Evolutionary conservation across 2,888 invertebrate genomes (phyloP).

Genomic region (Phortica okadai): DNA sequence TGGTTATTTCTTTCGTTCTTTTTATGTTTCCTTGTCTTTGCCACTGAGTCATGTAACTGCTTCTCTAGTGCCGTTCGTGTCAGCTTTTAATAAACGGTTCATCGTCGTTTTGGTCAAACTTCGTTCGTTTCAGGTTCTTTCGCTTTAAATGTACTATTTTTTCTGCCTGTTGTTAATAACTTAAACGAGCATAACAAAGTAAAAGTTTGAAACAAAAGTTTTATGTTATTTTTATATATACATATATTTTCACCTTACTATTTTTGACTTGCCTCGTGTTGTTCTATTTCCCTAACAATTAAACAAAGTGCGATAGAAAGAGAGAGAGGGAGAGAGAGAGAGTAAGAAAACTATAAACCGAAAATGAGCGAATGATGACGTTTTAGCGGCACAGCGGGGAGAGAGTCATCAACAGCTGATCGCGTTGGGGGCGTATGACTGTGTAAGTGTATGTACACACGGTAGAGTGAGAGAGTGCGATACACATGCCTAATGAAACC

Average conservation of each 20-base stretch:
- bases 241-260: conserved; percentile 40
- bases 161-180: too few species aligned
- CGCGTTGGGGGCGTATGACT: conserved; percentile 48
- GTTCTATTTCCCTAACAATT: conserved; percentile 24
- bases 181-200: too few species aligned
- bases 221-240: too few species aligned
- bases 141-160: too few species aligned
- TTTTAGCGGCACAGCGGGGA: conserved; percentile 24
- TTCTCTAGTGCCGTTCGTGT: neutral
- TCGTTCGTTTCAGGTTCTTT: neutral
- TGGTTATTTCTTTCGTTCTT: neutral
- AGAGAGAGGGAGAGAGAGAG: conserved; percentile 52
- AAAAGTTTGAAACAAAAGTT: too few species aligned
- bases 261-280: conserved; percentile 45
- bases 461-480: too few species aligned
- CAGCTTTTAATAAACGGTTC: neutral
- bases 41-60: neutral
- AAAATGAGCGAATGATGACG: conserved; percentile 3
- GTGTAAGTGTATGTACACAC: too few species aligned
- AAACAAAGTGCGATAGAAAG: conserved; percentile 39
- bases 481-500: too few species aligned
- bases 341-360: conserved; percentile 31
- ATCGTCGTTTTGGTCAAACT: conserved; percentile 43
- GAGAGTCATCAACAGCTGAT: conserved; percentile 61
- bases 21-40: conserved; percentile 14